These are phyloP conservation scores for Siderastrea siderea DNA, from an alignment of 92 coral and sea anemone genomes.

Conservation along the genomic window DNA sequence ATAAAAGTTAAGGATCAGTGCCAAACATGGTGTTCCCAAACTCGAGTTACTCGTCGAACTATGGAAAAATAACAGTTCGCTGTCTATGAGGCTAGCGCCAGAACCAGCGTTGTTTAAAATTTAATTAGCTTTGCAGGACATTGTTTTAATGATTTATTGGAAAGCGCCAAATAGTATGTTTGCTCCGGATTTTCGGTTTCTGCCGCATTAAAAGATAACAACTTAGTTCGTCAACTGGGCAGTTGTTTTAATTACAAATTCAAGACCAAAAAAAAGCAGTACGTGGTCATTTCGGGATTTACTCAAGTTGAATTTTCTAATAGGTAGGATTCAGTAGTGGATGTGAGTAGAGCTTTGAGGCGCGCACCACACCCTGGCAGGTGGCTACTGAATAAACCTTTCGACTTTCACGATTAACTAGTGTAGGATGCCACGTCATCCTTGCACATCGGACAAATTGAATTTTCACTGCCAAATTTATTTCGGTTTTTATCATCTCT, in stretches of 20 bases:
- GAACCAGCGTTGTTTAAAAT: slow-evolving; percentile 47
- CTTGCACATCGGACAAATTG: background rate
- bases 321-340: background rate
- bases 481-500: background rate
- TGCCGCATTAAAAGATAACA: background rate
- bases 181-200: background rate
- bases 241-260: background rate
- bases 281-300: background rate
- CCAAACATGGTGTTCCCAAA: background rate
- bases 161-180: background rate
- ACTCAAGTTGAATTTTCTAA: background rate
- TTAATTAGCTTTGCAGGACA: slow-evolving; percentile 35
- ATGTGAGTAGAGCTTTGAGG: background rate
- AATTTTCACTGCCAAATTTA: background rate
- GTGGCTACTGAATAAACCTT: slow-evolving; percentile 2
- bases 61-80: background rate
- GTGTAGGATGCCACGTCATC: background rate
- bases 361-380: slow-evolving; percentile 44
- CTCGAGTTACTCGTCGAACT: background rate
- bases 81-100: background rate
- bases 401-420: slow-evolving; percentile 20
- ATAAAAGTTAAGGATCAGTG: background rate
- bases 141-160: slow-evolving; percentile 32
- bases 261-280: background rate
- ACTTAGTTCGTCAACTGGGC: background rate